Evolutionary conservation across 2,113 vertebrate species (phyloP), one percentile per base, ranked within the genome.

Genomic region (Noturus placidus): DNA sequence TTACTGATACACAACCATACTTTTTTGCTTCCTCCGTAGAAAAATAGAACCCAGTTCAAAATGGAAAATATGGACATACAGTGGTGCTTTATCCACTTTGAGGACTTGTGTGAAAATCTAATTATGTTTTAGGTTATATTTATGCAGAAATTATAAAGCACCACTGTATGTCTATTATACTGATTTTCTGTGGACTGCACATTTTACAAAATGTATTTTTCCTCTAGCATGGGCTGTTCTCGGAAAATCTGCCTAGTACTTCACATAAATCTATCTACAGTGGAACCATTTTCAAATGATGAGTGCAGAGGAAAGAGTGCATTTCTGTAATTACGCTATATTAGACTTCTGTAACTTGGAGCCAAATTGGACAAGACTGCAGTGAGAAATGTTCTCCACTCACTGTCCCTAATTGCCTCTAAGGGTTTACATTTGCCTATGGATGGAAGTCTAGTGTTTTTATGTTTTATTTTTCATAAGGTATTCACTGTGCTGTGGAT

Each of bases 381-480:
- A 91, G 85, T 86, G 87, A 93, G 86, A 89, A 91, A 91, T 90
- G 87, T 92, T 92, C 89, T 86, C 72, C 89, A 88, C 88, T 90
- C 89, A 90, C 87, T 89, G 87, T 86, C 85, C 88, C 76, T 95
- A 93, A 95, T 95, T 94, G 92, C 91, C 91, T 95, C 91, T 93
- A 94, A 93, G 93, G 92, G 91, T 92, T 90, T 89, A 70, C 50
- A 52, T 59, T 79, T 91, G 88, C 54, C 91, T 59, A 63, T 52
- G 33, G 69, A 85, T 89, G 87, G 88, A 89, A 79, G 35, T 67
- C 25, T 65, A 54, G 61, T 74, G 30, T 91, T 88, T 90, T 86
- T n/a, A 27, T 50, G 42, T 27, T 87, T 88, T 65, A 77, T 69
- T 88, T 87, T 86, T 83, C 56, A 79, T 83, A 83, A 61, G 61